Evolutionary conservation across 2,888 invertebrate species (phyloP).

Genomic region (Eubasilissa splendida): DNA sequence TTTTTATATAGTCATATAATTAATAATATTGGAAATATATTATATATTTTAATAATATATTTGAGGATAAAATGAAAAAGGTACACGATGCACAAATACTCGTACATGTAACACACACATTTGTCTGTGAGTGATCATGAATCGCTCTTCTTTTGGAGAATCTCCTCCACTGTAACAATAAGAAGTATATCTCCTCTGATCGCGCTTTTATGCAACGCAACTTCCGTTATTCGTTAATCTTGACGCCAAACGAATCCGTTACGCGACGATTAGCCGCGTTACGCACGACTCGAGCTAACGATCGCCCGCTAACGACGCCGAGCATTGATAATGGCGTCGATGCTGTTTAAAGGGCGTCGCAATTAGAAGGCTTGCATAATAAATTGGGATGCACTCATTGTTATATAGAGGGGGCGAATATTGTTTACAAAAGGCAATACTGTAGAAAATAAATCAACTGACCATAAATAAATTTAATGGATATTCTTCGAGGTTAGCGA

Average conservation of each 20-base stretch:
- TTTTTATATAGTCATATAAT: no score
- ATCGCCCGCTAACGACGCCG: constrained; percentile 45
- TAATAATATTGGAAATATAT: no score
- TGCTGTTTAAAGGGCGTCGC: constrained; percentile 37
- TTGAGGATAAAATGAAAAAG: neutral
- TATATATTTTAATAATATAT: neutral
- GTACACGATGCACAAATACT: neutral
- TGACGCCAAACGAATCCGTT: constrained; percentile 54
- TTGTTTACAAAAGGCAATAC: neutral
- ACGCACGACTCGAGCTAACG: constrained; percentile 56
- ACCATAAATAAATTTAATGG: neutral
- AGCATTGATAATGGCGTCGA: constrained; percentile 38
- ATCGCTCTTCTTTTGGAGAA: constrained; percentile 18
- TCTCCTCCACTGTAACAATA: neutral
- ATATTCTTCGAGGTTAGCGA: no score
- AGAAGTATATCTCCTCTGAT: constrained; percentile 22
- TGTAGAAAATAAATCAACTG: neutral
- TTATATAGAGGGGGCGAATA: neutral
- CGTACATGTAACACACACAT: neutral
- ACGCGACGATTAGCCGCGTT: constrained; percentile 56
- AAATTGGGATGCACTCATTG: constrained; percentile 42
- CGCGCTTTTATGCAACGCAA: constrained; percentile 50
- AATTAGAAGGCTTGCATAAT: constrained; percentile 47
- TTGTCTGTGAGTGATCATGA: neutral
- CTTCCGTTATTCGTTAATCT: constrained; percentile 57